Evolutionary conservation across 2,888 invertebrate genomes (phyloP).

Genomic region (Junonia oenone): DNA sequence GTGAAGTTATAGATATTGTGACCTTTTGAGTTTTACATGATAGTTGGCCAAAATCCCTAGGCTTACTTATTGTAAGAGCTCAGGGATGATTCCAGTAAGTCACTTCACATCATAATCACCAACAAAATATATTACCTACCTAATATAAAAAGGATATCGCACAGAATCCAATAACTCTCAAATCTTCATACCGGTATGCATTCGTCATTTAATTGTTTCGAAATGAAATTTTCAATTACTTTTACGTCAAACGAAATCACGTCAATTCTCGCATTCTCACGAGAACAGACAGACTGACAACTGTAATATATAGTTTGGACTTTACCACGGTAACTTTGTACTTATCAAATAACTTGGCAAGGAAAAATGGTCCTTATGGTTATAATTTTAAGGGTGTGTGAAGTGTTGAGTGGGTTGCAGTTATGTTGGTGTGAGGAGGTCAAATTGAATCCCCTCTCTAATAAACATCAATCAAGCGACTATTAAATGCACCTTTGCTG

Average conservation of each 20-base stretch:
- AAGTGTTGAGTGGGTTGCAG: background rate
- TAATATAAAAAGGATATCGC: background rate
- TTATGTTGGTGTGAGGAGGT: slow-evolving; percentile 20
- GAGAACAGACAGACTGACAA: slow-evolving; percentile 27
- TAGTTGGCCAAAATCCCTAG: too few species aligned
- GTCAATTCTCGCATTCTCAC: slow-evolving; percentile 38
- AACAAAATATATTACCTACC: background rate
- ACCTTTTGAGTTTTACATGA: too few species aligned
- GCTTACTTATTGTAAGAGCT: too few species aligned
- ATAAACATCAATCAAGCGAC: slow-evolving; percentile 63
- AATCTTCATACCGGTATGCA: background rate
- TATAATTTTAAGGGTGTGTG: slow-evolving; percentile 6
- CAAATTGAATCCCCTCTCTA: slow-evolving; percentile 37
- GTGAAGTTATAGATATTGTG: too few species aligned
- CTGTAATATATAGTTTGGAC: slow-evolving; percentile 8
- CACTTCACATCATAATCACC: too few species aligned
- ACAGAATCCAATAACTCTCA: background rate
- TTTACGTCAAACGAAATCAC: slow-evolving; percentile 45
- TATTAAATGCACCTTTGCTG: slow-evolving; percentile 65
- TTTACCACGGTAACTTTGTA: background rate
- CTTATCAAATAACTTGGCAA: background rate
- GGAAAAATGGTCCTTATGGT: slow-evolving; percentile 11
- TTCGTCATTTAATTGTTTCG: slow-evolving; percentile 11
- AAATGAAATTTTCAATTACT: slow-evolving; percentile 23
- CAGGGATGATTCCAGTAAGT: too few species aligned